Base-by-base conservation (phyloP, 2,888 invertebrate genomes). In the Gnatocerus cornutus region DNA sequence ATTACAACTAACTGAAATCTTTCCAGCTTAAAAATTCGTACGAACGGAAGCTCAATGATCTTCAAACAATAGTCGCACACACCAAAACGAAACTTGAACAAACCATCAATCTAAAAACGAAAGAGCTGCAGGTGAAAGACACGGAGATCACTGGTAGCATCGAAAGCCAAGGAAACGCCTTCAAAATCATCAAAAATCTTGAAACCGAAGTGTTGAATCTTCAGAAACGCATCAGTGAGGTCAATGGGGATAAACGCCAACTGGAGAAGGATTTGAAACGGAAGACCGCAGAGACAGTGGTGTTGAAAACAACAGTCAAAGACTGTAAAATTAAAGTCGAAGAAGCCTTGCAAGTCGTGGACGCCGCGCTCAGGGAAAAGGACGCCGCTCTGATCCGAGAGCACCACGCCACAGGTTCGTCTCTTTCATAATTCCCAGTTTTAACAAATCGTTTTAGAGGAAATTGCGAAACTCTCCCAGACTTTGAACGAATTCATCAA, bases 301-400 rank as follows among this genome's bases (percentile, higher is more conserved):
- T 82, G 61, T 75, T 87, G 33, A 80, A 83, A 9, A 79, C 80
- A 6, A 87, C 87, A 46, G 88, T 88, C 71, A 80, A 80, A 12
- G 85, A 86, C 69, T 87, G 88, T 1, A 85, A 87, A 75, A 77
- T 78, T 5, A 90, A 89, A 79, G 87, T 90, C 1, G 85, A 86
- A 4, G 90, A 90, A 79, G 88, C 90, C 0, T 78, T 90, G 29
- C 82, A 84, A 33, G 75, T 90, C 0, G 87, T 88, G 21, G 90
- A 90, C 75, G 89, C 89, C 0, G 86, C 85, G 14, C 69, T 89
- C 2, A 81, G 81, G n/a, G 90, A 90, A 76, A 90, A 89, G 76
- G 87, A 88, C 67, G 83, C 86, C 1, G 87, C 88, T 3, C 73
- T 88, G 5, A 82, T 84, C 69, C 84, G 87, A 27, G 89, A 90